These are phyloP conservation scores for Cheilosia pagana DNA, from an alignment of 2,888 invertebrate genomes.

Conservation along the genomic window DNA sequence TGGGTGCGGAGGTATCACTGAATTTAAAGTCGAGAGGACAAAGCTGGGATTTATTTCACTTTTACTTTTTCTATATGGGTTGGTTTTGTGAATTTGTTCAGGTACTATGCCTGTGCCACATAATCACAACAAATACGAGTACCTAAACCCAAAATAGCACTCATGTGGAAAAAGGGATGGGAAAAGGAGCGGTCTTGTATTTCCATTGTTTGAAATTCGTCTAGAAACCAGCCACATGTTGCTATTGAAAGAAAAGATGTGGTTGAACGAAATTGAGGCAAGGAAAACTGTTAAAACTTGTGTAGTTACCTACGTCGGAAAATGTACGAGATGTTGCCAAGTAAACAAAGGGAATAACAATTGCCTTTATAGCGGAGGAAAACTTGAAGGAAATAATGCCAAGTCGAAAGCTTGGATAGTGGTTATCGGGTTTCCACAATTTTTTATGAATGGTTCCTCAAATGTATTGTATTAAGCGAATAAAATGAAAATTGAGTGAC, in stretches of 20 bases:
- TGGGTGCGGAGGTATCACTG: too few species aligned
- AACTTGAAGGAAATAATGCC: not conserved
- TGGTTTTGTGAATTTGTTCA: not conserved
- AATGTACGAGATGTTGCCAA: not conserved
- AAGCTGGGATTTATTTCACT: too few species aligned
- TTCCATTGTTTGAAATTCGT: constrained; percentile 2
- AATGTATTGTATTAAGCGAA: too few species aligned
- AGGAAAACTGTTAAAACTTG: not conserved
- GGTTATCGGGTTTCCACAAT: too few species aligned
- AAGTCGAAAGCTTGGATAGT: not conserved
- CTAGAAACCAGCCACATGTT: constrained; percentile 21
- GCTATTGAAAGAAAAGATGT: not conserved
- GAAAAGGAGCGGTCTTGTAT: not conserved
- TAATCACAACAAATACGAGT: constrained; percentile 16
- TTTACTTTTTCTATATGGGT: not conserved
- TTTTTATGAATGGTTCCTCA: too few species aligned
- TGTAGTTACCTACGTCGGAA: not conserved
- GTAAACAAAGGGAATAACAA: not conserved
- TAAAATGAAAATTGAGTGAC: too few species aligned
- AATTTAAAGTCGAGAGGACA: too few species aligned
- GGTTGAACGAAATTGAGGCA: constrained; percentile 2
- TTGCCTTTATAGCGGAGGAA: not conserved
- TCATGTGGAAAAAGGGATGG: constrained; percentile 13
- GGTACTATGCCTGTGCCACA: constrained; percentile 10
- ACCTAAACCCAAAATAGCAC: not conserved